Evolutionary conservation across 2,797 vertebrate genomes (phyloP), one percentile per base, ranked within the genome.

Genomic region (Apogon talboti): DNA sequence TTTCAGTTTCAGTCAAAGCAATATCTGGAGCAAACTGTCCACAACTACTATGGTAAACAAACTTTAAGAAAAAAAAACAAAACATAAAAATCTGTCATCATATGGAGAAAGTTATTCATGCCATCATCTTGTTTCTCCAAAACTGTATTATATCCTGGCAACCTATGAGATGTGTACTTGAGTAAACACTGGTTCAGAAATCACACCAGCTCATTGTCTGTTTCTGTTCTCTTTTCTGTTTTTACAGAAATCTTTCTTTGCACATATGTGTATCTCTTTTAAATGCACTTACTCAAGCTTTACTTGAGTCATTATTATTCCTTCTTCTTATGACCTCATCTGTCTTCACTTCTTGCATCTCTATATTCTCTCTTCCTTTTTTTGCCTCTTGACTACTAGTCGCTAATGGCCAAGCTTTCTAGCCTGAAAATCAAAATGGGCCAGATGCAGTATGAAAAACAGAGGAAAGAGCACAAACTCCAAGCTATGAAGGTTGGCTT

Each of bases 371-470:
- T 85, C 78, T 90, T 78, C 94, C 73, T 77, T 87, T 92, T 87
- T 76, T 91, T 74, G 64, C 94, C 78, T 94, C 91, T 95, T 85
- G 92, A 71, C 94, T 87, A 81, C 92, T 94, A 99, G 98, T 96
- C 94, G 72, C 89, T 99, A 95, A 98, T 98, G 97, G 97, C 98
- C 90, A 98, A 98, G 92, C 95, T 98, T 90, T 98, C 97, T 96
- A 99, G 97, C 93, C 95, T 97, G 96, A 99, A 98, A 98, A 96
- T 98, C 95, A 97, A 96, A 94, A 95, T 97, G 94, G 95, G 96
- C 92, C 97, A 99, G 95, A 94, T 98, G 96, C 96, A 98, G 92
- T 98, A 95, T 95, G 97, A 98, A 91, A 98, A 97, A 92, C 96
- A 97, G 91, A 95, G 95, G 95, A 95, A 94, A 94, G 97, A 98